Base-by-base conservation (phyloP, 2,888 invertebrate genomes). In the Macropis europaea region DNA sequence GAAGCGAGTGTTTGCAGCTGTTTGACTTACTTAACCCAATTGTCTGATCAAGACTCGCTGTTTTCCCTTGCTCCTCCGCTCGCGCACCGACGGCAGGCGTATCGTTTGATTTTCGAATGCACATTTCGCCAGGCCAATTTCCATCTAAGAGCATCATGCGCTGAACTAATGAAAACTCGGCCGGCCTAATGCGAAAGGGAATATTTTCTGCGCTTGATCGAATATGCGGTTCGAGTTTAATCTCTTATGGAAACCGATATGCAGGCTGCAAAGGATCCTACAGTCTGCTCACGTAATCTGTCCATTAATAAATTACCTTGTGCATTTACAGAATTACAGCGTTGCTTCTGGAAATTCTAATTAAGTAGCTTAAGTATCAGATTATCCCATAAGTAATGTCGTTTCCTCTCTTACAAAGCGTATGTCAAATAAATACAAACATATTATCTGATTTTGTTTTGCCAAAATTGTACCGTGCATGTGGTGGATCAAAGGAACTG, bases 21-120 rank as follows among this genome's bases (percentile, higher is more conserved):
- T 82, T 85, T 84, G 79, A 82, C 80, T 86, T 81, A 79, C 74
- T 81, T 82, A 84, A 82, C 75, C 77, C 77, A 80, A 83, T 85
- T 86, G 74, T 81, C 77, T 66, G 75, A 66, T 74, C 68, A 73
- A 80, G 73, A 64, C 77, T 62, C 73, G 54, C 56, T 73, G 68
- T 64, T 73, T 67, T 66, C 40, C 53, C 45, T 63, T 54, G 40
- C 57, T 26, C 47, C 42, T 52, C 22, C 48, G 40, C 24, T 57
- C 42, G n/a, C n/a, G n/a, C 59, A 61, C 32, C 47, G 56, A 42
- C 60, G 34, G n/a, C n/a, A 52, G 43, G 34, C 68, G 68, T 69
- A 74, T 66, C 56, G 48, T 57, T 66, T 42, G 47, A 40, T 19
- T 64, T 69, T 52, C 28, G 22, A 38, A 15, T 15, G 38, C 9